Evolutionary conservation across 1,140 invertebrate species (phyloP).

Genomic region (Euura saliciscinereae): DNA sequence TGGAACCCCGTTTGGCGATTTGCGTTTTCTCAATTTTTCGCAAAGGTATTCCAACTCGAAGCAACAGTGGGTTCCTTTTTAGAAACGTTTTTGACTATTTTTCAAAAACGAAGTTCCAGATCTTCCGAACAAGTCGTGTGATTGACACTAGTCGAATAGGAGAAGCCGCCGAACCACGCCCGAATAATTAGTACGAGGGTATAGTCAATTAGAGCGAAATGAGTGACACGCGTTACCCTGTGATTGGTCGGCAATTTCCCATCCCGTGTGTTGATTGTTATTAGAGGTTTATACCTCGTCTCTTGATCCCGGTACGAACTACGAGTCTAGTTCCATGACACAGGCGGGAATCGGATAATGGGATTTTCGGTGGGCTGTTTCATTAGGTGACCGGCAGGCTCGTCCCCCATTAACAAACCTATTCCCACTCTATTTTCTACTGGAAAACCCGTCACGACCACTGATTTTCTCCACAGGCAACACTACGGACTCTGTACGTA

Average conservation of each 20-base stretch:
- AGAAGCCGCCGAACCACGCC: not conserved
- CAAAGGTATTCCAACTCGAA: no score
- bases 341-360: not conserved
- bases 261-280: not conserved
- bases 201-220: not conserved
- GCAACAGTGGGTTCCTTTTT: no score
- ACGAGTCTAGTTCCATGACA: not conserved
- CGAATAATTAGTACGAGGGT: not conserved
- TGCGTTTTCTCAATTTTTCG: no score
- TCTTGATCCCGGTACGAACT: not conserved
- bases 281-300: not conserved
- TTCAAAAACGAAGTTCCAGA: no score
- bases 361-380: not conserved
- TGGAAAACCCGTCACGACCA: no score
- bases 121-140: no score
- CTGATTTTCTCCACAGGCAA: no score
- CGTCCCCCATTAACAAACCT: no score
- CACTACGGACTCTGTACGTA: no score
- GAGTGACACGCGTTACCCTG: not conserved
- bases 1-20: no score
- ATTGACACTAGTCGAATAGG: not conserved
- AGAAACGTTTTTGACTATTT: no score
- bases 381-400: not conserved
- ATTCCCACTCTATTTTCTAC: no score
- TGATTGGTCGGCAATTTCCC: not conserved